Percentiles rank a stretch among this genome's conserved stretches.
Evolutionary conservation across 1,140 invertebrate species (phyloP).

Genomic region (silkworm (Bombyx mori)): ASM3026992v2 NC_085118.1:3851001-3851500

Average conservation of each 20-base stretch:
- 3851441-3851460: too few relatives aligned
- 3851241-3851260: slow-evolving; percentile 57
- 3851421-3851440: too few relatives aligned
- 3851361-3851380: slow-evolving; percentile 5
- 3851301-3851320: neutral
- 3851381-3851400: neutral
- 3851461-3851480: too few relatives aligned
- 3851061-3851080: too few relatives aligned
- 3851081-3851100: too few relatives aligned
- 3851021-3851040: too few relatives aligned
- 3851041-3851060: too few relatives aligned
- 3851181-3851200: slow-evolving; percentile 53
- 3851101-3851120: slow-evolving; percentile 14
- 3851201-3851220: slow-evolving; percentile 60
- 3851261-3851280: slow-evolving; percentile 47
- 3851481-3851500: too few relatives aligned
- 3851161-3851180: slow-evolving; percentile 62
- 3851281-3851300: neutral
- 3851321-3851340: neutral
- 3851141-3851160: slow-evolving; percentile 15
- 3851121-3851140: slow-evolving; percentile 18
- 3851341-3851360: neutral
- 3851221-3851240: slow-evolving; percentile 61
- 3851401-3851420: neutral
- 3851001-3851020: too few relatives aligned